Evolutionary conservation across 2,113 vertebrate genomes (phyloP).

Genomic region (Desmodus rotundus): DNA sequence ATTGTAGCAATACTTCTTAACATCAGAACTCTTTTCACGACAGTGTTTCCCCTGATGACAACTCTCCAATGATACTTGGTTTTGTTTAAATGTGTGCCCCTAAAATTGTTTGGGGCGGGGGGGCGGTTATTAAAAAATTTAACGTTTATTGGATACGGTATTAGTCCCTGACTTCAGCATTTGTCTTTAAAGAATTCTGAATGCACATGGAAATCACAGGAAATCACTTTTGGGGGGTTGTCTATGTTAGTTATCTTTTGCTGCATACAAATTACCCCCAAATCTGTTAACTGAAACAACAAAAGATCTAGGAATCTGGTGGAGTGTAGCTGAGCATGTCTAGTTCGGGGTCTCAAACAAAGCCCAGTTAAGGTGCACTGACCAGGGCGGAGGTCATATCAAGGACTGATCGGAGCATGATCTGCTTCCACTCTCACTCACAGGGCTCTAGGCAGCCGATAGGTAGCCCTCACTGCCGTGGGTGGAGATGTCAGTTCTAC

Average conservation of each 20-base stretch:
- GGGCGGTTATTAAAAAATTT: neutral
- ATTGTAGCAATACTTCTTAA: neutral
- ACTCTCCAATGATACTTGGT: neutral
- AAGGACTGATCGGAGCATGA: neutral
- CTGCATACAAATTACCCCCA: neutral
- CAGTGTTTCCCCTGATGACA: neutral
- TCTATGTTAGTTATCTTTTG: neutral
- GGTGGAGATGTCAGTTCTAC: neutral
- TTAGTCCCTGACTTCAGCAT: neutral
- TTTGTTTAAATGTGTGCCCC: neutral
- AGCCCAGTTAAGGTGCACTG: neutral
- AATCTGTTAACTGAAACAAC: neutral
- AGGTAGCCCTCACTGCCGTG: neutral
- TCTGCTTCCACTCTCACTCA: neutral
- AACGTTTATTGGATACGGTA: neutral
- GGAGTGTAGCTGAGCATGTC: neutral
- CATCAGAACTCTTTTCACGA: neutral
- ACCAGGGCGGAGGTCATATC: neutral
- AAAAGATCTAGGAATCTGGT: neutral
- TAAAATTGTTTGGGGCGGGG: neutral
- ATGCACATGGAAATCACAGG: neutral
- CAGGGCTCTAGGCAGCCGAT: neutral
- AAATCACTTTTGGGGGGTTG: neutral
- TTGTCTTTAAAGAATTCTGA: conserved; percentile 23
- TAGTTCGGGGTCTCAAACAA: neutral